Conservation (phyloP, 2,113 vertebrate genomes). For the Hemibagrus wyckioides region DNA sequence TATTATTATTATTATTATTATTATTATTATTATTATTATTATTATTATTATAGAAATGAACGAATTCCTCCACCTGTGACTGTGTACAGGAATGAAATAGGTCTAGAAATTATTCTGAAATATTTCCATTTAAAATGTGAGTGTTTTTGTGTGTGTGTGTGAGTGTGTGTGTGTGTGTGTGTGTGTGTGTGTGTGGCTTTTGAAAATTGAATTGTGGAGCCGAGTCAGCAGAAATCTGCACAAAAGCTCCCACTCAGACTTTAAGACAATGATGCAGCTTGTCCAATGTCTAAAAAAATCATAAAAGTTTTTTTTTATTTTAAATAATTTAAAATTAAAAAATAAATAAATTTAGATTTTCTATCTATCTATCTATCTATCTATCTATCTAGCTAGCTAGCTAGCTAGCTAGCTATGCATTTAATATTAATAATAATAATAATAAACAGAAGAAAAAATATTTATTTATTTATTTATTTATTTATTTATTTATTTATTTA, state of each 20-base stretch:
- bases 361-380: not conserved
- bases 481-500: not conserved
- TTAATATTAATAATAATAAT: too few relatives aligned
- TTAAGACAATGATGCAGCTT: not conserved
- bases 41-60: not conserved
- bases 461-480: too few relatives aligned
- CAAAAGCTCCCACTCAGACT: not conserved
- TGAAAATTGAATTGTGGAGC: not conserved
- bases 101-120: not conserved
- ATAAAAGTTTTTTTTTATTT: not conserved
- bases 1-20: not conserved
- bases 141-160: not conserved
- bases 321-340: not conserved
- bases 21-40: too few relatives aligned
- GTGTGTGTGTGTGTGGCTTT: not conserved
- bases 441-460: too few relatives aligned
- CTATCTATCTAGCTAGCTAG: not conserved
- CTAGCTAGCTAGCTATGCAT: not conserved
- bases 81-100: not conserved
- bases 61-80: not conserved
- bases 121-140: not conserved
- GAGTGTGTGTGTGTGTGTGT: conserved; percentile 4
- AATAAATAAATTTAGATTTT: not conserved
- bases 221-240: not conserved
- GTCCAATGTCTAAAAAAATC: too few relatives aligned